A percentile compares a stretch with the other conserved stretches of the same genome.
These are phyloP conservation scores for Myoxocephalus aenaeus DNA, from an alignment of 2,797 vertebrate genomes.

Conservation along the genomic window DNA sequence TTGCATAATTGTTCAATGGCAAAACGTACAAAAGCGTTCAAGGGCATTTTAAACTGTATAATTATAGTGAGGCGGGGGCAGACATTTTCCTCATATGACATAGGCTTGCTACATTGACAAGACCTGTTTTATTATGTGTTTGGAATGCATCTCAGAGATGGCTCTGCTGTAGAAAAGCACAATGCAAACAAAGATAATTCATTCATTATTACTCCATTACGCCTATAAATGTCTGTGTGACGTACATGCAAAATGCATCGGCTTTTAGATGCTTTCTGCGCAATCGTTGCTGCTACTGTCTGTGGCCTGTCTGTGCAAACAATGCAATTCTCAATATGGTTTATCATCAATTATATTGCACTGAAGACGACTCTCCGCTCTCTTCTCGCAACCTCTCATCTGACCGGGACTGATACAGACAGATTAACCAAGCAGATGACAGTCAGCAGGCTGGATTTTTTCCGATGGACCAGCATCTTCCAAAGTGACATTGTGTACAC, in stretches of 20 bases:
- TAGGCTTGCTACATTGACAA: background rate
- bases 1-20: background rate
- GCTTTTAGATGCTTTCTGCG: background rate
- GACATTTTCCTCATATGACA: background rate
- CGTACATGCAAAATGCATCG: background rate
- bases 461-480: background rate
- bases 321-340: background rate
- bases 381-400: background rate
- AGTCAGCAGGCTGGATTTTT: background rate
- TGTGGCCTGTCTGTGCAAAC: background rate
- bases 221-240: background rate
- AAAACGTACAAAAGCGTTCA: background rate
- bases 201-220: background rate
- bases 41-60: background rate
- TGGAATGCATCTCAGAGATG: background rate
- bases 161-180: background rate
- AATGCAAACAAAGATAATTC: background rate
- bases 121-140: background rate
- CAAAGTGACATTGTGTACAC: background rate
- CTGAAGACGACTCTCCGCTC: background rate
- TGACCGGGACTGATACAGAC: background rate
- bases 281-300: background rate
- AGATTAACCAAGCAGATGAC: background rate
- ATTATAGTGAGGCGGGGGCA: background rate
- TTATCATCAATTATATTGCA: background rate